Percentiles rank a stretch among this genome's conserved stretches.
phyloP scores from a whole-genome alignment of 2,888 invertebrate species.

The Apamea monoglypha region DNA sequence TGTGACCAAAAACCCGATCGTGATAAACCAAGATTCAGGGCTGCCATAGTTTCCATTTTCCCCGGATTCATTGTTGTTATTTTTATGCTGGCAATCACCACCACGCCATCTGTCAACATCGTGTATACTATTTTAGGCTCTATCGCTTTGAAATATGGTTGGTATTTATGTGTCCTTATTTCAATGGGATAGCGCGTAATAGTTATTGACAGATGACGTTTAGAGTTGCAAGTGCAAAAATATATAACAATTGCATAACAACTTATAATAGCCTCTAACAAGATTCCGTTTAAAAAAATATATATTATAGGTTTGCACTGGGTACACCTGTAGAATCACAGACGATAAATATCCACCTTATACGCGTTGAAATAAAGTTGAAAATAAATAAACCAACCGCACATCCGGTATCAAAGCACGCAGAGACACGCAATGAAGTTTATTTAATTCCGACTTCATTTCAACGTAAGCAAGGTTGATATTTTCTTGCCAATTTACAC shows the following conservation, averaged over 20 bases:
- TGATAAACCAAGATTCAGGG: constrained; percentile 71
- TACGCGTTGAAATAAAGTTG: neutral
- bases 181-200: constrained; percentile 22
- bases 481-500: neutral
- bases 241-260: neutral
- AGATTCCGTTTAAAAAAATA: neutral
- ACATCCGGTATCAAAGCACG: neutral
- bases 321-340: neutral
- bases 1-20: constrained; percentile 69
- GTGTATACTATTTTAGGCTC: constrained; percentile 56
- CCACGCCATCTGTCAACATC: constrained; percentile 70
- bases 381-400: neutral
- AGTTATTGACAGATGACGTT: constrained; percentile 60
- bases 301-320: neutral
- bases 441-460: neutral
- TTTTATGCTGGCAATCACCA: constrained; percentile 58
- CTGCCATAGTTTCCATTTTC: constrained; percentile 69
- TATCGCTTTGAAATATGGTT: constrained; percentile 29
- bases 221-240: constrained; percentile 17
- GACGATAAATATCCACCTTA: neutral
- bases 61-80: constrained; percentile 65
- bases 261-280: neutral
- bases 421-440: neutral
- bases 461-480: rapidly evolving
- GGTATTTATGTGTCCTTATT: constrained; percentile 16